A percentile compares a stretch with the other conserved stretches of the same genome.
Evolutionary conservation across 2,888 invertebrate genomes (phyloP).

Genomic region (Diloba caeruleocephala): DNA sequence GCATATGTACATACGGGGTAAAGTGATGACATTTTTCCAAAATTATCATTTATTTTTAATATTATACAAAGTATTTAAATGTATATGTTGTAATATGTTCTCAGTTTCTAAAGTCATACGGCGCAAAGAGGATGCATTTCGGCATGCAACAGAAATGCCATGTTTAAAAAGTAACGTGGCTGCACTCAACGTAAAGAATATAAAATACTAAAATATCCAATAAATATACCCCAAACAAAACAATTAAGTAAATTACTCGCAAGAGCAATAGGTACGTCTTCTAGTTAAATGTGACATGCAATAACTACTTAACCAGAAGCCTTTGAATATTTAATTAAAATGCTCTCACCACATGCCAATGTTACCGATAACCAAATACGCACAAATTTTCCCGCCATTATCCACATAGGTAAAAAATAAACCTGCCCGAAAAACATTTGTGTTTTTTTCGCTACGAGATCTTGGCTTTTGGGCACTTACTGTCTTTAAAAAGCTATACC

Average conservation of each 20-base stretch:
- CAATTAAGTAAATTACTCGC: not conserved
- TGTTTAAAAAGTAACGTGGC: too few relatives aligned
- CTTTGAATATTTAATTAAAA: not conserved
- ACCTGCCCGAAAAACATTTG: conserved; percentile 11
- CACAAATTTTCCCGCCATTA: conserved; percentile 8
- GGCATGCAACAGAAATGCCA: too few relatives aligned
- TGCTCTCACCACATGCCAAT: too few relatives aligned
- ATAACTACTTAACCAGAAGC: not conserved
- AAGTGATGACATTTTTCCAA: conserved; percentile 16
- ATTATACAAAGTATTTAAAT: too few relatives aligned
- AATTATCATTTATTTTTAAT: too few relatives aligned
- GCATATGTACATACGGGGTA: conserved; percentile 14
- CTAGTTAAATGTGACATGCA: not conserved
- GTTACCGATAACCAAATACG: not conserved
- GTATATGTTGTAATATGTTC: too few relatives aligned
- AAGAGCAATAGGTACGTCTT: not conserved
- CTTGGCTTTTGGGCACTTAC: conserved; percentile 14
- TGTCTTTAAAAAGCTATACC: conserved; percentile 40
- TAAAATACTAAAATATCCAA: too few relatives aligned
- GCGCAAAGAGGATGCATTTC: too few relatives aligned
- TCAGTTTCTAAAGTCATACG: too few relatives aligned
- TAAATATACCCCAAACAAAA: too few relatives aligned
- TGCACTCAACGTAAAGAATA: too few relatives aligned
- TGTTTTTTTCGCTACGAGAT: conserved; percentile 18
- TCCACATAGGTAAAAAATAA: too few relatives aligned